Evolutionary conservation across 2,888 invertebrate genomes (phyloP).

Genomic region (Fissipunctia ypsillon): DNA sequence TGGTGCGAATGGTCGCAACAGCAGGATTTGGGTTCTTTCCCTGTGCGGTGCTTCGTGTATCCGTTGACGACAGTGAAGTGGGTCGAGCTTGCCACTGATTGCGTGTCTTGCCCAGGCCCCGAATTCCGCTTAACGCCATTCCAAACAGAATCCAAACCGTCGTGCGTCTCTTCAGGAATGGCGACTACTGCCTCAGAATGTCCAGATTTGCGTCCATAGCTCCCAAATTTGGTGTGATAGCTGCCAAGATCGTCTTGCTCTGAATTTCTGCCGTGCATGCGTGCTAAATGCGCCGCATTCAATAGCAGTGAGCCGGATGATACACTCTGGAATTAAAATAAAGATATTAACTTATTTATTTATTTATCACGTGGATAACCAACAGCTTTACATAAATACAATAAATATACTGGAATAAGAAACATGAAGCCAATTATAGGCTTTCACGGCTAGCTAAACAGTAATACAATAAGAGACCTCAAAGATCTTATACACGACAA

Average conservation of each 20-base stretch:
- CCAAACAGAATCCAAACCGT: slow-evolving; percentile 84
- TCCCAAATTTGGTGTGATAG: slow-evolving; percentile 81
- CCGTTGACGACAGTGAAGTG: slow-evolving; percentile 97
- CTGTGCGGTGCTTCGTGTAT: slow-evolving; percentile 91
- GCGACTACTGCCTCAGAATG: slow-evolving; percentile 82
- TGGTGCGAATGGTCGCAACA: slow-evolving; percentile 95
- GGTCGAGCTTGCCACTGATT: slow-evolving; percentile 95
- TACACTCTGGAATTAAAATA: slow-evolving; percentile 92
- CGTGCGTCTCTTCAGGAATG: slow-evolving; percentile 85
- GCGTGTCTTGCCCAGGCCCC: slow-evolving; percentile 91
- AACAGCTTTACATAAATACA: too few species aligned
- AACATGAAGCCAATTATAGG: too few species aligned
- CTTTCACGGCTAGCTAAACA: too few species aligned
- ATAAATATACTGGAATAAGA: too few species aligned
- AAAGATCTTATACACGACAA: too few species aligned
- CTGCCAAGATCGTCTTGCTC: slow-evolving; percentile 81
- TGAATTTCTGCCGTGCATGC: slow-evolving; percentile 87
- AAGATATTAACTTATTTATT: slow-evolving; percentile 4
- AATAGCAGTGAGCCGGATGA: slow-evolving; percentile 95
- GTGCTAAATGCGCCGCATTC: slow-evolving; percentile 94
- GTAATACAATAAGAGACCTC: too few species aligned
- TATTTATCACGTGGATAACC: too few species aligned
- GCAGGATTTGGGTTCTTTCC: slow-evolving; percentile 91
- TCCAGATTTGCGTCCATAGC: slow-evolving; percentile 79
- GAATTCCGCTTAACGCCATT: slow-evolving; percentile 86